Evolutionary conservation across 2,797 vertebrate genomes (phyloP).

Genomic region (Jordanella pulchra): DNA sequence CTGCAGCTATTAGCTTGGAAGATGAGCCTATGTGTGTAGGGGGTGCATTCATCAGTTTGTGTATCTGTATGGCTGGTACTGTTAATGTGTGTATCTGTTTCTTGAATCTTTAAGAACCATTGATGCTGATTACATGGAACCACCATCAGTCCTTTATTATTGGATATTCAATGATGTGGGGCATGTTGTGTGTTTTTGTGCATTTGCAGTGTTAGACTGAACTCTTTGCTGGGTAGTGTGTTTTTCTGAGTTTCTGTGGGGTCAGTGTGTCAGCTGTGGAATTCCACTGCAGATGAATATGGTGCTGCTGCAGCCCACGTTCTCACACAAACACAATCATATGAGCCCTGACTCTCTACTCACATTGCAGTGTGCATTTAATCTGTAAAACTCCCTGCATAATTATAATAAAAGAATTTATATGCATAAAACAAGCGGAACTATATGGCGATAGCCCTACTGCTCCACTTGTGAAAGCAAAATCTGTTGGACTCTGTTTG

Average conservation of each 20-base stretch:
- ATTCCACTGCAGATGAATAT: slow-evolving; percentile 68
- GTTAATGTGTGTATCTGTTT: slow-evolving; percentile 6
- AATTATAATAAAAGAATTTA: too few species aligned
- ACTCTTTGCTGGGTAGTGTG: not conserved
- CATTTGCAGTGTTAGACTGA: slow-evolving; percentile 1
- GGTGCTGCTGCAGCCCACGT: slow-evolving; percentile 45
- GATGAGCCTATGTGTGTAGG: not conserved
- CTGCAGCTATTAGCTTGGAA: slow-evolving; percentile 45
- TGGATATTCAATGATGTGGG: slow-evolving; percentile 24
- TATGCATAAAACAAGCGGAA: too few species aligned
- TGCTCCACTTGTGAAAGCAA: too few species aligned
- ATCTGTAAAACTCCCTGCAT: too few species aligned
- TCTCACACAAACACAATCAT: slow-evolving; percentile 13
- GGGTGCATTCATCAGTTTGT: slow-evolving; percentile 1
- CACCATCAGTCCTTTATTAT: slow-evolving; percentile 4
- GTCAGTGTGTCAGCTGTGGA: slow-evolving; percentile 67
- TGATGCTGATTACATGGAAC: not conserved
- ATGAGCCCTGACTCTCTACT: slow-evolving; percentile 20
- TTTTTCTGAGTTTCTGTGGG: slow-evolving; percentile 38
- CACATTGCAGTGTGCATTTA: too few species aligned
- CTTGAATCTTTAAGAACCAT: not conserved
- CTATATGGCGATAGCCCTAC: too few species aligned
- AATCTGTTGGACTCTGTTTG: too few species aligned
- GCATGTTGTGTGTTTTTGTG: slow-evolving; percentile 10
- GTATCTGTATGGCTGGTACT: slow-evolving; percentile 7